phyloP scores from a whole-genome alignment of 2,888 invertebrate genomes.

The Melinopterus prodromus region DNA sequence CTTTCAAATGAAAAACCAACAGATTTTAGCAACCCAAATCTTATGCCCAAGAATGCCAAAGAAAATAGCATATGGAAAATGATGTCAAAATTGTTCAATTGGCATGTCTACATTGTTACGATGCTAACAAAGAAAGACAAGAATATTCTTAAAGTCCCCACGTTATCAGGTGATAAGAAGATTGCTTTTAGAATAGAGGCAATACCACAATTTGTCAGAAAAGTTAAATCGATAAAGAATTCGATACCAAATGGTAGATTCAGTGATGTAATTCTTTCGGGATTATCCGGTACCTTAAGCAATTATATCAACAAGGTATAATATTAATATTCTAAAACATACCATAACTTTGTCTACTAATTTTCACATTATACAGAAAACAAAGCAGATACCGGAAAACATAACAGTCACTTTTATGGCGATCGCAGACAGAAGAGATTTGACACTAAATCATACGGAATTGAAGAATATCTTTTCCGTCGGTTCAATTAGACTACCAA shows the following conservation, averaged over 20 bases:
- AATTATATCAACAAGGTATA: conserved; percentile 27
- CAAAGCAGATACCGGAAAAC: not conserved
- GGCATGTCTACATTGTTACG: conserved; percentile 17
- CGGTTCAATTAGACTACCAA: not conserved
- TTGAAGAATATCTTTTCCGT: conserved; percentile 6
- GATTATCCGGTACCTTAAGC: conserved; percentile 31
- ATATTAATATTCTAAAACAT: not conserved
- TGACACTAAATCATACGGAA: not conserved
- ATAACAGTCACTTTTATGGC: conserved; percentile 10
- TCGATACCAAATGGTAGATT: conserved; percentile 24
- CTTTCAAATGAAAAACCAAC: too few species aligned
- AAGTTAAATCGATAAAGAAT: conserved; percentile 32
- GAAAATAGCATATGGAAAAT: conserved; percentile 21
- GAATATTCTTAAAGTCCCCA: conserved; percentile 29
- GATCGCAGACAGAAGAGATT: not conserved
- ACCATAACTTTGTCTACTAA: not conserved
- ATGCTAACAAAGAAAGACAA: conserved; percentile 20
- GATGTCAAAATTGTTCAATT: conserved; percentile 5
- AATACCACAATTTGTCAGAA: conserved; percentile 11
- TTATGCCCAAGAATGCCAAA: conserved; percentile 8
- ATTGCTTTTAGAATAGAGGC: conserved; percentile 26
- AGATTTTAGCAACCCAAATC: too few species aligned
- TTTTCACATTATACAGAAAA: not conserved
- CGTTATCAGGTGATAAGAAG: conserved; percentile 27
- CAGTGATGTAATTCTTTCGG: conserved; percentile 27